Percentiles rank a stretch among this genome's conserved stretches.
Evolutionary conservation across 2,113 vertebrate species (phyloP).

Genomic region (Hippotragus niger): DNA sequence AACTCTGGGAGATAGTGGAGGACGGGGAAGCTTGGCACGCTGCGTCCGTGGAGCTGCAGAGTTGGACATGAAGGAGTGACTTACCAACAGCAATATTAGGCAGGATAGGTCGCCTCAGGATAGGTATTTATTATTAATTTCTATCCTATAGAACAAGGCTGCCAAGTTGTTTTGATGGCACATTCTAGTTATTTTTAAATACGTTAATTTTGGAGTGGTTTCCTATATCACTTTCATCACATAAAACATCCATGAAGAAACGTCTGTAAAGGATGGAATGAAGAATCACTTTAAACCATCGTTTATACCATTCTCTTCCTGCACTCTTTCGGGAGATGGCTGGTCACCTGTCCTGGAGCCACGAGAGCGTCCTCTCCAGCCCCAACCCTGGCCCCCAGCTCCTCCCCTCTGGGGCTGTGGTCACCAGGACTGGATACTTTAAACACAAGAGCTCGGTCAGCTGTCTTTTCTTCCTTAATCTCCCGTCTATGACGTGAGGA

Average conservation of each 20-base stretch:
- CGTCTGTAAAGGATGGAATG: background rate
- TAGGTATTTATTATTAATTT: background rate
- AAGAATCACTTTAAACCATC: background rate
- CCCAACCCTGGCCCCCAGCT: background rate
- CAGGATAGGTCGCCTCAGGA: background rate
- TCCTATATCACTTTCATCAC: background rate
- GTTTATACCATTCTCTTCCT: fast-evolving
- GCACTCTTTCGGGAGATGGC: background rate
- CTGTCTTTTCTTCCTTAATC: background rate
- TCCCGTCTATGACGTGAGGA: background rate
- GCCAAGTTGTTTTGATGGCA: background rate
- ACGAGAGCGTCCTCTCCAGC: background rate
- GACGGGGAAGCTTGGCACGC: background rate
- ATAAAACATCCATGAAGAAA: background rate
- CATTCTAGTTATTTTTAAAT: background rate
- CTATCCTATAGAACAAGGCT: no score
- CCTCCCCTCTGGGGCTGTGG: background rate
- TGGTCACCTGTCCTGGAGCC: background rate
- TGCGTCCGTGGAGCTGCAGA: background rate
- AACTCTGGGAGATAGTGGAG: background rate
- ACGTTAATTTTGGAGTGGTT: background rate
- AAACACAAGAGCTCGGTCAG: fast-evolving
- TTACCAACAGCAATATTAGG: fast-evolving
- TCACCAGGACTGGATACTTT: background rate
- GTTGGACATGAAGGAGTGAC: fast-evolving